phyloP scores from a whole-genome alignment of 2,797 vertebrate species.

The Varecia variegata region DNA sequence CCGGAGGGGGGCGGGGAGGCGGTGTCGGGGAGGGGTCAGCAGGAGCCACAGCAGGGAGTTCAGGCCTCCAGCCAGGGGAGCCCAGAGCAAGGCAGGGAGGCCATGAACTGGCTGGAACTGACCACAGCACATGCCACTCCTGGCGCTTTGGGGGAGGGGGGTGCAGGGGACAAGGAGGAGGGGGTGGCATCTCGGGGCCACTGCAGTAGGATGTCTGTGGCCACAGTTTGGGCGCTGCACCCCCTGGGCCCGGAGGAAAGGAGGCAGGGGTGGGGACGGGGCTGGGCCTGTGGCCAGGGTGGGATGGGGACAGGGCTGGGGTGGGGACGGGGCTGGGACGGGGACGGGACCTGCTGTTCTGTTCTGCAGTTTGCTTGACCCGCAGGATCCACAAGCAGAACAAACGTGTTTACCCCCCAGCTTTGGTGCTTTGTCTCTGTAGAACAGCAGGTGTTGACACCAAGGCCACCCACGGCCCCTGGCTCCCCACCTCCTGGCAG shows the following conservation, averaged over 20 bases:
- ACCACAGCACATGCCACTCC: neutral
- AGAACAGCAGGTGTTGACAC: too few species aligned
- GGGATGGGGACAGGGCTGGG: too few species aligned
- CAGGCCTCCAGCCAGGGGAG: neutral
- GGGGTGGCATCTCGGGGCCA: neutral
- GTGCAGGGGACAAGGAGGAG: neutral
- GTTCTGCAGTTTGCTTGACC: too few species aligned
- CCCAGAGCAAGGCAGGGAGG: neutral
- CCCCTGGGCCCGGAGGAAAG: neutral
- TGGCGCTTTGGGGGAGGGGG: too few species aligned
- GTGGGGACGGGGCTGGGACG: too few species aligned
- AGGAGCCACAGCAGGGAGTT: neutral
- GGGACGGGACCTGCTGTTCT: too few species aligned
- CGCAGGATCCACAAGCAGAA: too few species aligned
- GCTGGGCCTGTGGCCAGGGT: too few species aligned
- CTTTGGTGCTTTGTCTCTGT: too few species aligned
- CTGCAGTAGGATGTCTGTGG: neutral
- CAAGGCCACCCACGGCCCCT: too few species aligned
- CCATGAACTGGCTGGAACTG: neutral
- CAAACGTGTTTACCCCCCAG: too few species aligned
- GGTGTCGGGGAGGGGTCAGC: fast-evolving
- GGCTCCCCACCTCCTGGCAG: too few species aligned
- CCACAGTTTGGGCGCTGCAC: neutral
- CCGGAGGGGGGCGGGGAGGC: neutral
- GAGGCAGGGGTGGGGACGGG: neutral